Evolutionary conservation across 2,797 vertebrate species (phyloP), one percentile per base, ranked within the genome.

Genomic region (Novumbra hubbsi): DNA sequence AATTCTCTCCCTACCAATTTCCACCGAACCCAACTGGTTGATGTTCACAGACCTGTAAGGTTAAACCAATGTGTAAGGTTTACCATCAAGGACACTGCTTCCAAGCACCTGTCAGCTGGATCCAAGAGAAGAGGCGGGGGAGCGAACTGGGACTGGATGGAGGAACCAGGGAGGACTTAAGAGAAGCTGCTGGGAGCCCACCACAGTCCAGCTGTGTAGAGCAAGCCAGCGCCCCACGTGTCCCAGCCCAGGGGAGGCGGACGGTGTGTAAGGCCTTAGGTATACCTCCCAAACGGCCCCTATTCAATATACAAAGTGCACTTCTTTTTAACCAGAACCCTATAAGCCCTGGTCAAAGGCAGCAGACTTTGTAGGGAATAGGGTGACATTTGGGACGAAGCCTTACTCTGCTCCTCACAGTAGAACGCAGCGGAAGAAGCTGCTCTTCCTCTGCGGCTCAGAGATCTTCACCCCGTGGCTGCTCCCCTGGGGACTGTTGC

Each of bases 381-480:
- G 4, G 52, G 52, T 57, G 8, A 19, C 52, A 21, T 57, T 57
- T 57, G 7, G n/a, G 66, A 77, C 80, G 89, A 92, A 92, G 92
- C 93, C 91, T 65, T 9, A 3, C 84, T 84, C 88, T 7, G 2
- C 84, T 85, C 88, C 93, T 99, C 96, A 99, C 93, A 98, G 96
- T 75, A 99, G 92, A 86, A 86, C 91, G 83, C 98, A 99, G 90
- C 97, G 95, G 92, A 99, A 99, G 92, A 99, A 98, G 91, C 95
- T 96, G 95, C 88, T 96, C 91, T 96, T 98, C 94, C 97, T 99
- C 92, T 96, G 96, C 78, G 94, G 96, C 77, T 98, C 97, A 2
- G 94, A 96, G 90, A 99, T 99, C 92, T 96, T 98, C 78, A 99
- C 94, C 72, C 96, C 97, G 27, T 97, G 96, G 91, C 85, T 95